Evolutionary conservation across 2,888 invertebrate genomes (phyloP), one percentile per base, ranked within the genome.

Genomic region (Acleris cristana): DNA sequence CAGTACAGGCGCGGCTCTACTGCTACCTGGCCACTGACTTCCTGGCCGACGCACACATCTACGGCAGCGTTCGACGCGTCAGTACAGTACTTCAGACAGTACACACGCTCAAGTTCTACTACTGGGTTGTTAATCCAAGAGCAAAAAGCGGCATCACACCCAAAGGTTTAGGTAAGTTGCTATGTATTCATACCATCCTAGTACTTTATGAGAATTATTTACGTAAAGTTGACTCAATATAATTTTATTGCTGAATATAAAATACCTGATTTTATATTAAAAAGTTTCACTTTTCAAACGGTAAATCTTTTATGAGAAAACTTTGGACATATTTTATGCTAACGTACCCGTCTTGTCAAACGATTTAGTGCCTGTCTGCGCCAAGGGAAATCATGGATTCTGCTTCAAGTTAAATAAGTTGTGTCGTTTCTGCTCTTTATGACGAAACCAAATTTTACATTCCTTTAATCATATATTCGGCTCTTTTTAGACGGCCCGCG

Each of bases 1-100:
- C 97, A 73, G 99, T 99, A 10, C 99, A 99, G 89, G 97, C 98
- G 55, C 94, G 97, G 74, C 95, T 99, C 59, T 99, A 99, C 94
- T 98, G 98, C 82, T 99, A 99, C 93, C 93, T 99, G 90, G 98
- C 99, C 53, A 98, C 98, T n/a, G 99, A 99, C 90, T 99, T 99
- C 93, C 94, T 99, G 69, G 97, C 97, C 70, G 99, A 99, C 88
- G 98, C 98, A 2, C 98, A 99, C 89, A 98, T 99, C 81, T 99
- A 99, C 92, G 98, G 97, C 79, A 98, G 98, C 88, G 99, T 99
- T 63, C 94, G 99, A 64, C 94, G 99, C 63, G 99, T 99, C 70
- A 98, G 98, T 79, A 99, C 99, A 1, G 99, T 99, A 0, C 94
- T 99, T 57, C 99, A 99, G 92, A 99, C 99, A 30, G 98, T 99